A percentile compares a stretch with the other conserved stretches of the same genome.
phyloP scores from a whole-genome alignment of 1,140 invertebrate genomes.

The Halictus rubicundus region DNA sequence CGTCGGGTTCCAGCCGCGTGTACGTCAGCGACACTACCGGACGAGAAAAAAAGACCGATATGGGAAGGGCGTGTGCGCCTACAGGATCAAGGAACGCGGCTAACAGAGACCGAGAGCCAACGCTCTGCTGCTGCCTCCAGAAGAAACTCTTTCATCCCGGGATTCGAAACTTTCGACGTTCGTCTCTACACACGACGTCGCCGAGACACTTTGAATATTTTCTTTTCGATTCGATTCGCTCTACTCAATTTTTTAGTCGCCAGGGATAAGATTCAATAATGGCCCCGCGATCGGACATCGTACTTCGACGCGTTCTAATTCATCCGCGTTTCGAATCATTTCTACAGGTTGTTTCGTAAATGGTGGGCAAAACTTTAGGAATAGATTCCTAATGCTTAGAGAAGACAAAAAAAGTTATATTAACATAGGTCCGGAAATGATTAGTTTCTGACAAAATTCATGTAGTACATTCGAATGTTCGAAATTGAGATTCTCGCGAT shows the following conservation, averaged over 20 bases:
- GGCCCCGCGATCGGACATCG: too few species aligned
- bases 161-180: background rate
- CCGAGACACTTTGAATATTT: background rate
- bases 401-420: too few species aligned
- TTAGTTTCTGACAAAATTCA: too few species aligned
- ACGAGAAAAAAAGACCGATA: conserved; percentile 2
- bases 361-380: too few species aligned
- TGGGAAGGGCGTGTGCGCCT: conserved; percentile 38
- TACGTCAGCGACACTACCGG: conserved; percentile 19
- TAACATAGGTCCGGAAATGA: too few species aligned
- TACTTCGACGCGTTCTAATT: too few species aligned
- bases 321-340: too few species aligned
- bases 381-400: too few species aligned
- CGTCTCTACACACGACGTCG: background rate
- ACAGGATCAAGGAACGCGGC: conserved; percentile 35
- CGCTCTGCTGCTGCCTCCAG: background rate
- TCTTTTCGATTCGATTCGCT: background rate
- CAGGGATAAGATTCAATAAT: too few species aligned
- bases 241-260: background rate
- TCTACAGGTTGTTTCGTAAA: too few species aligned
- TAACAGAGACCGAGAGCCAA: background rate
- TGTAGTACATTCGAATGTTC: too few species aligned
- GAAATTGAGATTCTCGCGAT: too few species aligned
- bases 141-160: background rate
- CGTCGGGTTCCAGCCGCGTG: conserved; percentile 40